Evolutionary conservation across 2,888 invertebrate species (phyloP), one percentile per base, ranked within the genome.

Genomic region (Sthenelais limicola): DNA sequence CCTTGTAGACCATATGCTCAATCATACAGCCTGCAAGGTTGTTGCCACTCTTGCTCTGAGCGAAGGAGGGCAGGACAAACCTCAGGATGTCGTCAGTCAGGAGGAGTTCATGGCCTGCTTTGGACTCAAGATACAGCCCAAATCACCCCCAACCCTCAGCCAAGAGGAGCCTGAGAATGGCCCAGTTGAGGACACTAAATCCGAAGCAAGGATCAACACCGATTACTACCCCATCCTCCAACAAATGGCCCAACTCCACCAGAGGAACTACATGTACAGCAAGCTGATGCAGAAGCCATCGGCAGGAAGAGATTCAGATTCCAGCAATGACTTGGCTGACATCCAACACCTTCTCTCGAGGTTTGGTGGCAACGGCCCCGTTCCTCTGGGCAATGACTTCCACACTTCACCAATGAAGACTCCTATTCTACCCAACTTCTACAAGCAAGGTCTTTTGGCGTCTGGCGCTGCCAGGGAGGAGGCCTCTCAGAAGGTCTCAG

Each of bases 311-410:
- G 67, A 52, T 32, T 28, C 47, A 1, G 26, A 38, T 26, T 12
- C 38, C 12, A 12, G 28, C 3, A 67, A 26, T 30, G 67, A 67
- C 67, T 89, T 95, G 76, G 95, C 95, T 54, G 95, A 95, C 82
- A 94, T 95, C 77, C 93, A 93, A 85, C 93, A 94, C 33, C 94
- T 95, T n/a, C 49, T 69, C 5, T 51, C 21, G 9, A 30, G 43
- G 24, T 62, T 62, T 24, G 62, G 62, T n/a, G 38, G 62, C 5
- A n/a, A n/a, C n/a, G 21, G 62, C 62, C 26, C 43, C 38, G 62
- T 62, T 21, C 18, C 32, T 12, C 32, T 56, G 3, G 33, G 56
- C 18, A 35, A 35, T 28, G 56, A 18, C 2, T n/a, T 24, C 30
- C 32, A 62, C 24, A 7, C 35, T 26, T 62, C 62, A 3, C 62